phyloP scores from a whole-genome alignment of 2,888 invertebrate genomes.

The Stramonita haemastoma region DNA sequence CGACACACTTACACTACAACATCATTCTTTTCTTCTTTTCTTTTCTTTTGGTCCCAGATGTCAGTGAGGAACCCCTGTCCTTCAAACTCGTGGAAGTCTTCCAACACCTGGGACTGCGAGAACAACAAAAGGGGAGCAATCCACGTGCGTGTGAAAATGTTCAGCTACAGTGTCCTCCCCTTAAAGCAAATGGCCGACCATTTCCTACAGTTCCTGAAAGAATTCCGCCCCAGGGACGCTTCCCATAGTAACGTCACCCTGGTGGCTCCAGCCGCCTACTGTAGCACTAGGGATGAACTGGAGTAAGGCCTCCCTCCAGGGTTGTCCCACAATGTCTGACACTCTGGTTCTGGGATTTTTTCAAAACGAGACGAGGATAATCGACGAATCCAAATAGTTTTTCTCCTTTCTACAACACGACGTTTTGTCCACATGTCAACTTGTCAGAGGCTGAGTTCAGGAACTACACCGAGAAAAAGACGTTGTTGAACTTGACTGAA shows the following conservation, averaged over 20 bases:
- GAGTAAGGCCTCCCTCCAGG: not conserved
- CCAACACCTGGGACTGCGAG: not conserved
- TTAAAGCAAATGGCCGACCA: not conserved
- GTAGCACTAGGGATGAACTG: not conserved
- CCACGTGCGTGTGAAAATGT: not conserved
- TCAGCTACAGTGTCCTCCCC: not conserved
- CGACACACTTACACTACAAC: too few species aligned
- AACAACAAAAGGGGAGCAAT: not conserved
- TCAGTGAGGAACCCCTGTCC: too few species aligned
- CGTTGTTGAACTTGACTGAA: not conserved
- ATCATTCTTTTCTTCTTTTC: too few species aligned
- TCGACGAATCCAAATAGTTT: not conserved
- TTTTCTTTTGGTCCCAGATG: too few species aligned
- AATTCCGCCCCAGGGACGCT: not conserved
- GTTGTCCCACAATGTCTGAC: not conserved
- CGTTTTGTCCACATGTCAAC: slow-evolving; percentile 29
- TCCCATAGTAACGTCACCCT: not conserved
- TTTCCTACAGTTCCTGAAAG: not conserved
- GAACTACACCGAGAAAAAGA: not conserved
- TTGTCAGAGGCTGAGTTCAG: slow-evolving; percentile 13
- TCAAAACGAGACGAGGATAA: not conserved
- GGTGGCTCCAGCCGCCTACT: not conserved
- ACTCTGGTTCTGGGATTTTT: not conserved
- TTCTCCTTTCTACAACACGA: not conserved
- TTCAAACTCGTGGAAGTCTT: not conserved